phyloP scores from a whole-genome alignment of 2,888 invertebrate genomes.

The Thysanoteuthis rhombus region DNA sequence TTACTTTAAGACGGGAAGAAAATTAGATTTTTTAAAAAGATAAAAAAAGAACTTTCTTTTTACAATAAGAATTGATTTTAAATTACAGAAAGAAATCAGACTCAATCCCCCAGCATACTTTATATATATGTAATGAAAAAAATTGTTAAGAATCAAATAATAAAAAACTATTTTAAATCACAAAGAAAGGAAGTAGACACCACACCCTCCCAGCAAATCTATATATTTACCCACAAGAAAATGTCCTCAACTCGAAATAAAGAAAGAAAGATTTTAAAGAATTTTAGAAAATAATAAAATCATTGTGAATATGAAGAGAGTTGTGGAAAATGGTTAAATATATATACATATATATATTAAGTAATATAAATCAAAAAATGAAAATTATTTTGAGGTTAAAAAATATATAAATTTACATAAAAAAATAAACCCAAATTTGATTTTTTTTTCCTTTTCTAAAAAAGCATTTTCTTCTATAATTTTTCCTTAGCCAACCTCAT shows the following conservation, averaged over 20 bases:
- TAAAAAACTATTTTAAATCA: neutral
- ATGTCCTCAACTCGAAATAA: neutral
- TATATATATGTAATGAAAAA: neutral
- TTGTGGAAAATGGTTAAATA: neutral
- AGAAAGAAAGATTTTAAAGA: neutral
- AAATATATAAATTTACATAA: neutral
- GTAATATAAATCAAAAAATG: neutral
- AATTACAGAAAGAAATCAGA: neutral
- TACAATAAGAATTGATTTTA: neutral
- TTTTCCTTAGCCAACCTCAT: neutral
- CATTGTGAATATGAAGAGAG: neutral
- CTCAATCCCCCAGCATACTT: neutral
- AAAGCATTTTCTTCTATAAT: neutral
- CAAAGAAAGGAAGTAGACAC: neutral
- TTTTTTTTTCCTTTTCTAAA: neutral
- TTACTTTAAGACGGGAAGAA: neutral
- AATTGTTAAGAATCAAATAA: neutral
- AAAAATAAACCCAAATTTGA: neutral
- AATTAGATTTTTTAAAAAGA: neutral
- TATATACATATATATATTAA: too few relatives aligned
- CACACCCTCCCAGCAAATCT: neutral
- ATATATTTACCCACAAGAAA: neutral
- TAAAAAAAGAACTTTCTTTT: neutral
- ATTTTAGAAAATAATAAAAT: neutral
- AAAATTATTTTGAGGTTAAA: neutral